phyloP scores from a whole-genome alignment of 2,113 vertebrate genomes.

The Xiphias gladius region DNA sequence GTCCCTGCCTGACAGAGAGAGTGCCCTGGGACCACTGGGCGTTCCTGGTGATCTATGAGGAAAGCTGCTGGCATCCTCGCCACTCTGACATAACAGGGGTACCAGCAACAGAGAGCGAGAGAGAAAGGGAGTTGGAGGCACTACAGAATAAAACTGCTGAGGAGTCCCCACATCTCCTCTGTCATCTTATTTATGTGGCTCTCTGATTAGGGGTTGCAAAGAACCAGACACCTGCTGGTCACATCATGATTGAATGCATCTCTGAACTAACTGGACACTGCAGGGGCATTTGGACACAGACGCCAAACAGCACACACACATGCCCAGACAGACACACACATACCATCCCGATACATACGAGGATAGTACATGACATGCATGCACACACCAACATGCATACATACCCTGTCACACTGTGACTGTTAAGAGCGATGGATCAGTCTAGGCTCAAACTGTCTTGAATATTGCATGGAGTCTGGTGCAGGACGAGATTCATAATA shows the following conservation, averaged over 20 bases:
- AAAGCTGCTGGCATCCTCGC: conserved; percentile 72
- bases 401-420: conserved; percentile 48
- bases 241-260: conserved; percentile 76
- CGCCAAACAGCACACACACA: conserved; percentile 44
- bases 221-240: conserved; percentile 76
- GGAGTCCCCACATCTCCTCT: conserved; percentile 54
- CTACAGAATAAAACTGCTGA: conserved; percentile 57
- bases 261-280: conserved; percentile 78
- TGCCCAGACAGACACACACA: conserved; percentile 44
- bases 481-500: conserved; percentile 64
- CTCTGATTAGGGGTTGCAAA: conserved; percentile 60
- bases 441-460: conserved; percentile 63
- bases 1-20: conserved; percentile 64
- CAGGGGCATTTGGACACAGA: conserved; percentile 70
- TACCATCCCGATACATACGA: neutral
- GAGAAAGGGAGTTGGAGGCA: conserved; percentile 37
- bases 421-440: conserved; percentile 69
- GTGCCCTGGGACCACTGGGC: conserved; percentile 61
- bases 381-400: conserved; percentile 11
- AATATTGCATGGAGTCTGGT: conserved; percentile 70
- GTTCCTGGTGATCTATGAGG: conserved; percentile 71
- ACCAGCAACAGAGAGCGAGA: conserved; percentile 16
- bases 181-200: conserved; percentile 71
- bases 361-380: conserved; percentile 12
- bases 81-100: conserved; percentile 72